phyloP scores from a whole-genome alignment of 2,888 invertebrate genomes.

The Chymomyza caudatula region DNA sequence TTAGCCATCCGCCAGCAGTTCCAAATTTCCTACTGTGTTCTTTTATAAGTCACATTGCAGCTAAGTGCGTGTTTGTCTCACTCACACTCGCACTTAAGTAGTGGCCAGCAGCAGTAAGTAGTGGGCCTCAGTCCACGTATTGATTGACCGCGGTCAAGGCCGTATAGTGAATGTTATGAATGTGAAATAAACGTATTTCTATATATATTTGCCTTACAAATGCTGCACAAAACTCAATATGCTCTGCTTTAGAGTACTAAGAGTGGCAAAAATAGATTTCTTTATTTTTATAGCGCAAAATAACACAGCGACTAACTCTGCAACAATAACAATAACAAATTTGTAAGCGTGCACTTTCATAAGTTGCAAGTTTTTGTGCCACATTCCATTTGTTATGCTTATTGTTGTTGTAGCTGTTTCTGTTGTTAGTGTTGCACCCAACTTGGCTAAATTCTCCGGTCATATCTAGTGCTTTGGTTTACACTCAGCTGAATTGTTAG shows the following conservation, averaged over 20 bases:
- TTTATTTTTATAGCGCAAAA: constrained; percentile 43
- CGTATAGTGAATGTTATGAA: too few relatives aligned
- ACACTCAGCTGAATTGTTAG: constrained; percentile 14
- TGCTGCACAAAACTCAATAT: not conserved
- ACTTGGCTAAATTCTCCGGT: constrained; percentile 36
- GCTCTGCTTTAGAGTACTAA: not conserved
- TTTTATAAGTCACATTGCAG: too few relatives aligned
- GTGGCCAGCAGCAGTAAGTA: too few relatives aligned
- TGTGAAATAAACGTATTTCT: too few relatives aligned
- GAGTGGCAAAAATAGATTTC: constrained; percentile 35
- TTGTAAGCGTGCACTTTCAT: constrained; percentile 66
- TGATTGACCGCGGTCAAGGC: too few relatives aligned
- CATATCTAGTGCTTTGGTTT: constrained; percentile 46
- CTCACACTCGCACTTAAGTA: too few relatives aligned
- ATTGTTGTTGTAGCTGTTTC: constrained; percentile 4
- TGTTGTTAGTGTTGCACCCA: constrained; percentile 1
- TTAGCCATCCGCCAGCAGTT: too few relatives aligned
- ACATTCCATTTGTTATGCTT: constrained; percentile 21
- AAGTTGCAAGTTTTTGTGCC: constrained; percentile 60
- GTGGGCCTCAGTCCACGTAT: too few relatives aligned
- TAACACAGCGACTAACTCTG: constrained; percentile 5
- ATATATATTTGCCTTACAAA: not conserved
- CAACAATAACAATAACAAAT: constrained; percentile 19
- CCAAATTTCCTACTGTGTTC: too few relatives aligned
- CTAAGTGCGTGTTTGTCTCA: too few relatives aligned